Base-by-base conservation (phyloP, 1,140 invertebrate genomes). In the Cephus cinctus region DNA sequence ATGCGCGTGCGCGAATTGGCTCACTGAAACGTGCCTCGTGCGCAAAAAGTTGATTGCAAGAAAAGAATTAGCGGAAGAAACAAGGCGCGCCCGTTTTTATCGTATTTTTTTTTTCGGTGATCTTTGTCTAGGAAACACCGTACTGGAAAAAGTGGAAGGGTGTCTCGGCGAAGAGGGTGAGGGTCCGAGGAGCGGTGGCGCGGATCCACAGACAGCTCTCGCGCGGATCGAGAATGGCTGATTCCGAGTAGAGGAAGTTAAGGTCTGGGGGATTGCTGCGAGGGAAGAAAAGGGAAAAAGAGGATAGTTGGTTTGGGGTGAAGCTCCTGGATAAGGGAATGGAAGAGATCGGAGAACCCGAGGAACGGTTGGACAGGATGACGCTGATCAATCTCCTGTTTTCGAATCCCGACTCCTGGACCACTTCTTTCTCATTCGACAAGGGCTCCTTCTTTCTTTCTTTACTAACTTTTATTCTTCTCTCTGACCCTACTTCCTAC, bases 171-270 rank as follows among this genome's bases (percentile, higher is more conserved):
- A 50, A 39, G 35, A 50, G 34, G 22, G 53, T 19, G 42, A 38
- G 34, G 36, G 47, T 53, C 43, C 44, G 56, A 58, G 54, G 58
- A 57, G 40, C 55, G 55, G 45, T 47, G 62, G 59, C 43, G 57
- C 47, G 55, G 56, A 61, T 59, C 59, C 56, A 53, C 56, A 63
- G 61, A 65, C 63, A 61, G 56, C 59, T 63, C 59, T 48, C 38
- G 52, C 49, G 49, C 50, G 61, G 52, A 57, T 50, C 55, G 56
- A 57, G 61, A 65, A 62, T 62, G 57, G 53, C 53, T 61, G 63
- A 65, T 65, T 63, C 55, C 38, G 50, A 52, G 43, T 51, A 48
- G 53, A 59, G 43, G 55, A 56, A 52, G 41, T 38, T 49, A 41
- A 25, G 25, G 36, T 20, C 39, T 38, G 27, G 34, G 38, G 38